Base-by-base conservation (phyloP, 2,888 invertebrate species). In the Alsophila aescularia region DNA sequence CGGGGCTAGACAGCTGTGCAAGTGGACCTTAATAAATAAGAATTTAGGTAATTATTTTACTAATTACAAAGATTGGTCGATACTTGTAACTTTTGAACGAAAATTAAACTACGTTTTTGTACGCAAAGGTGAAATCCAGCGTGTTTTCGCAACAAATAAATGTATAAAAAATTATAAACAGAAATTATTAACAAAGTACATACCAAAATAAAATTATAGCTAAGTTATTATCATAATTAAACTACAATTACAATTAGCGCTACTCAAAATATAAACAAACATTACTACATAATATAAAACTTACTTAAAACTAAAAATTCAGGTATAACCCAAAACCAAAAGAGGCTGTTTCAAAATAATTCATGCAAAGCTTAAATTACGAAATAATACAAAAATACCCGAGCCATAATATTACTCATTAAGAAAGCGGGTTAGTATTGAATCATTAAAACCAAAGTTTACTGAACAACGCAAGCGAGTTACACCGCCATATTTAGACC, bases 321-420 rank as follows among this genome's bases (percentile, higher is more conserved):
- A 64, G 60, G 41, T 59, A 61, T 69, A 67, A 60, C 77, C 79
- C 75, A 69, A 74, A 84, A 87, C 88, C 88, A 90, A 91, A 92
- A 90, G 92, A 92, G 92, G 91, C 92, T 92, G 92, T 92, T 91
- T 90, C 88, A 84, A 83, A 81, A 62, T 64, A 76, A 70, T 73
- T 75, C 87, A 87, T 87, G 87, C 90, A 85, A 86, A 87, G 85
- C 83, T 65, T 70, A 64, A 47, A 45, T 42, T 47, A 47, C 31
- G 27, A 49, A 53, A 50, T 39, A 41, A 41, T 41, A 49, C 42
- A 36, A 42, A 32, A 53, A 2, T 34, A 50, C 29, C 44, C 41
- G 50, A 45, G 45, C 55, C 40, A 36, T 18, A 18, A 27, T 10
- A 48, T 45, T 51, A 55, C 55, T 42, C 14, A 35, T 43, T 35